phyloP scores from a whole-genome alignment of 1,140 invertebrate species.

The Tetramorium simillimum region DNA sequence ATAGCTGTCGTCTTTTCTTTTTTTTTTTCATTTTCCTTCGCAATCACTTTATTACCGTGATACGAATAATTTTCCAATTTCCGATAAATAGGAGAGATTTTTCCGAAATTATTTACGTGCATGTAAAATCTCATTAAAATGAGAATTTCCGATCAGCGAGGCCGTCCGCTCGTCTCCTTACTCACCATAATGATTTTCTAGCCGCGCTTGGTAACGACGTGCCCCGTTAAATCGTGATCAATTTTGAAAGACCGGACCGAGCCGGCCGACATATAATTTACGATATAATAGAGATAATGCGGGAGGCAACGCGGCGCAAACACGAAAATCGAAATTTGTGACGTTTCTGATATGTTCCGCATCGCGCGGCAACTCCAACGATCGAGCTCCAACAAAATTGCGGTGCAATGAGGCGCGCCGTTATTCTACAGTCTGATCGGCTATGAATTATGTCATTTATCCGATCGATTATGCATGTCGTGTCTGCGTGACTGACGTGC shows the following conservation, averaged over 20 bases:
- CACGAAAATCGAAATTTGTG: conserved; percentile 51
- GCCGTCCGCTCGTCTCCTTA: neutral
- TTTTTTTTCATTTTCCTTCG: neutral
- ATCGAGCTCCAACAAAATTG: conserved; percentile 43
- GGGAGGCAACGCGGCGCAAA: conserved; percentile 11
- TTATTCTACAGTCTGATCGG: conserved; percentile 34
- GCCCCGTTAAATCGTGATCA: conserved; percentile 33
- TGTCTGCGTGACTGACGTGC: neutral
- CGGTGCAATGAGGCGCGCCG: conserved; percentile 8
- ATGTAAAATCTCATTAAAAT: neutral
- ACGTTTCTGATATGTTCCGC: conserved; percentile 56
- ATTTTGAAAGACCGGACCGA: conserved; percentile 33
- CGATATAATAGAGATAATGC: conserved; percentile 44
- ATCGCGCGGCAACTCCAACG: conserved; percentile 6
- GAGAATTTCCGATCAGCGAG: neutral
- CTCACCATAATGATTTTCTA: conserved; percentile 14
- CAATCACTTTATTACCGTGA: neutral
- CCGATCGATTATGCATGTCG: conserved; percentile 48
- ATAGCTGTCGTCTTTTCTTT: neutral
- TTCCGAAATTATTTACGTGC: neutral
- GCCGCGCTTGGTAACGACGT: conserved; percentile 9
- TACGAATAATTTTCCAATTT: neutral
- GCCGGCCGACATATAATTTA: conserved; percentile 50
- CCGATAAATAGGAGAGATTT: neutral
- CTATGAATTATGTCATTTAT: conserved; percentile 57